Evolutionary conservation across 2,113 vertebrate genomes (phyloP).

Genomic region (Pao palembangensis): DNA sequence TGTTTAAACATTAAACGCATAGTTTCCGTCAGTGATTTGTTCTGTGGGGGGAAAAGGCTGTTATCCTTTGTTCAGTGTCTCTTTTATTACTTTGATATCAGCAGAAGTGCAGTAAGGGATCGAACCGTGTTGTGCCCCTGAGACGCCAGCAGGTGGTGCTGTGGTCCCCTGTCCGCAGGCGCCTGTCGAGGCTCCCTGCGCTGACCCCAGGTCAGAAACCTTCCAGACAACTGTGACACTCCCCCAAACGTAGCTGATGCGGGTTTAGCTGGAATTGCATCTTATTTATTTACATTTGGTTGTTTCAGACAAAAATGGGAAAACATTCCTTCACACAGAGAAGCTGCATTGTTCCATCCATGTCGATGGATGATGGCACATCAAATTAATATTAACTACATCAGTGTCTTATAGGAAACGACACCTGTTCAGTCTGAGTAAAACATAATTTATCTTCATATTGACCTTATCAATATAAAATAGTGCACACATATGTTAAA

Average conservation of each 20-base stretch:
- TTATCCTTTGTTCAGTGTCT: no score
- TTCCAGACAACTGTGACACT: no score
- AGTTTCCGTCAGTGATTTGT: no score
- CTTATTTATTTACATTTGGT: not conserved
- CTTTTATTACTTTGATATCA: no score
- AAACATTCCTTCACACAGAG: not conserved
- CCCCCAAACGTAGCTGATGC: not conserved
- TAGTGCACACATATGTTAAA: slow-evolving; percentile 28
- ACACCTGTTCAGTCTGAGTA: not conserved
- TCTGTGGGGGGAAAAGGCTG: no score
- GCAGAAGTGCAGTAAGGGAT: not conserved
- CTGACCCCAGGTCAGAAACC: no score
- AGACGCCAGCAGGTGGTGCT: slow-evolving; percentile 32
- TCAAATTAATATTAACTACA: no score
- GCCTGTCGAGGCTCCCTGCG: not conserved
- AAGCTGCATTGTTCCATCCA: not conserved
- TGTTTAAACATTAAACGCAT: no score
- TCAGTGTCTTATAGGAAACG: no score
- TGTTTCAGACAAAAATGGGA: not conserved
- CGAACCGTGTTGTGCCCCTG: not conserved
- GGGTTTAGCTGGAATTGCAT: not conserved
- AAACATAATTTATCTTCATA: slow-evolving; percentile 22
- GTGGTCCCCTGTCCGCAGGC: not conserved
- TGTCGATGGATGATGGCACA: no score
- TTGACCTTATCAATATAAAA: slow-evolving; percentile 39